phyloP scores from a whole-genome alignment of 2,113 vertebrate genomes.

The Fregetta grallaria region DNA sequence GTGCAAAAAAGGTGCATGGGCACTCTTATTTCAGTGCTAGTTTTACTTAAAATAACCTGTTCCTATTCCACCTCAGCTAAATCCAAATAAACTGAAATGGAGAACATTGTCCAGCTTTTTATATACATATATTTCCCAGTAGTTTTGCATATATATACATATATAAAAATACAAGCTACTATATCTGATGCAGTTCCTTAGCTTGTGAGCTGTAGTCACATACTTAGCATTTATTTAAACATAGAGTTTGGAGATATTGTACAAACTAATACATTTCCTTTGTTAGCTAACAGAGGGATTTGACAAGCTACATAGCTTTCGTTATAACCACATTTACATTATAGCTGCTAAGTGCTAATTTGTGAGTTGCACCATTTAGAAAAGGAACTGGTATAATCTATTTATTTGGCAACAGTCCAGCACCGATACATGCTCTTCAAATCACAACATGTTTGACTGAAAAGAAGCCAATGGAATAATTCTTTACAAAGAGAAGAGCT shows the following conservation, averaged over 20 bases:
- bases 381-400: slow-evolving; percentile 4
- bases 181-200: background rate
- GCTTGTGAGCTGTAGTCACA: background rate
- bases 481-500: background rate
- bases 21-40: background rate
- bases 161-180: background rate
- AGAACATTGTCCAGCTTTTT: background rate
- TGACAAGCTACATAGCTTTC: background rate
- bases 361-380: slow-evolving; percentile 14
- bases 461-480: slow-evolving; percentile 14
- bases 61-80: background rate
- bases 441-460: slow-evolving; percentile 40
- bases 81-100: background rate
- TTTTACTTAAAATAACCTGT: background rate
- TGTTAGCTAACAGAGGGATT: slow-evolving; percentile 3
- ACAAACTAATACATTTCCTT: background rate
- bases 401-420: slow-evolving; percentile 25
- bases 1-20: background rate
- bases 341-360: slow-evolving; percentile 8
- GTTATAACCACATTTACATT: background rate
- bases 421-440: slow-evolving; percentile 19
- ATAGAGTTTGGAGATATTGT: background rate
- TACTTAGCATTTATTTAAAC: background rate
- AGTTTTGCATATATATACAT: background rate
- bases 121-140: background rate